phyloP scores from a whole-genome alignment of 2,888 invertebrate species.

The Ornithoptera priamus region DNA sequence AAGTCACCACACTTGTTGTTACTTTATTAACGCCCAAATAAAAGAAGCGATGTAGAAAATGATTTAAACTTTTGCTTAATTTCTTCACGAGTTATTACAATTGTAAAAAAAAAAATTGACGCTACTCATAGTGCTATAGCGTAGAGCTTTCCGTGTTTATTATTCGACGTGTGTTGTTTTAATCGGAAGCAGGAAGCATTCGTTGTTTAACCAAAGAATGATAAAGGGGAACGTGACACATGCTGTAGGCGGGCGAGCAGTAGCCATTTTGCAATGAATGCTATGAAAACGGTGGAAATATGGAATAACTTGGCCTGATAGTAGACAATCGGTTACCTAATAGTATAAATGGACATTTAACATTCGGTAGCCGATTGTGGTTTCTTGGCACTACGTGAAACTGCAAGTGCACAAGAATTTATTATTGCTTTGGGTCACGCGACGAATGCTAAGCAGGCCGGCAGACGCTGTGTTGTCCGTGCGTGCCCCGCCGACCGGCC shows the following conservation, averaged over 20 bases:
- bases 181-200: slow-evolving; percentile 66
- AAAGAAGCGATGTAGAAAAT: background rate
- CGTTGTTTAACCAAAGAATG: slow-evolving; percentile 45
- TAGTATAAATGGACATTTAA: slow-evolving; percentile 62
- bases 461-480: slow-evolving; percentile 47
- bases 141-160: slow-evolving; percentile 44
- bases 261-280: slow-evolving; percentile 20
- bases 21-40: background rate
- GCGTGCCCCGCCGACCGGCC: slow-evolving; percentile 52
- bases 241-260: background rate
- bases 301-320: slow-evolving; percentile 1
- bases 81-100: background rate
- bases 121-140: slow-evolving; percentile 7
- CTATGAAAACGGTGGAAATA: slow-evolving; percentile 13
- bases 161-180: slow-evolving; percentile 40
- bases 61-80: background rate
- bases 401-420: slow-evolving; percentile 78
- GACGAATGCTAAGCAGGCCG: slow-evolving; percentile 66
- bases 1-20: slow-evolving; percentile 22
- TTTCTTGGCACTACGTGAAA: slow-evolving; percentile 74
- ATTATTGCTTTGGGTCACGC: slow-evolving; percentile 65
- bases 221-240: slow-evolving; percentile 29
- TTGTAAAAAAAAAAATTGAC: background rate
- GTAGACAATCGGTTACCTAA: slow-evolving; percentile 37
- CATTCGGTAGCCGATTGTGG: slow-evolving; percentile 69